Base-by-base conservation (phyloP, 2,888 invertebrate genomes). In the Poecilus cupreus region DNA sequence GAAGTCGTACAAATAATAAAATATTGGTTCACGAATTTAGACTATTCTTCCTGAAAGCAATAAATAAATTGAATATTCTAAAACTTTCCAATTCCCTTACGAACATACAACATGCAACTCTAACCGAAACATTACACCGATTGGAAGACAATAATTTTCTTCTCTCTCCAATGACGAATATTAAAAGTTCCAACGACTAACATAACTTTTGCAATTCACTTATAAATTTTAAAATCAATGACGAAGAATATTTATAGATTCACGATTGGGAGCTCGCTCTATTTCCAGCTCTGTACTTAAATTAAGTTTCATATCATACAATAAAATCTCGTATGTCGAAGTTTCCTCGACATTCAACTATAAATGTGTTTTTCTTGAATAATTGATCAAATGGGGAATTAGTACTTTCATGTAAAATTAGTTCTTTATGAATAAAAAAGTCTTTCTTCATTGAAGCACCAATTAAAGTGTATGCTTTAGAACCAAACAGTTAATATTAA, bases 161-260 rank as follows among this genome's bases (percentile, higher is more conserved):
- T 20, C 54, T 18, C 22, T 32, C 8, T 32, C 11, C 18, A 54
- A 54, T 54, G 54, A 54, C 54, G 10, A 22, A 54, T 54, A 54
- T 54, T 54, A 54, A 54, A 54, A 54, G 18, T 54, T 54, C 20
- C 18, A 54, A 11, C 54, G 4, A 54, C 54, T 54, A 54, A 11
- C 54, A 49, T 10, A 54, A 54, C 54, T 54, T 54, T 54, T 20
- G 54, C 54, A 54, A 54, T 54, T 54, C 54, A 54, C 54, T 54
- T 54, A 54, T 22, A 54, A 54, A 54, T 54, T 54, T 54, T 54
- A 22, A 54, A 54, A 54, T 54, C 54, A 54, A 54, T 54, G 54
- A 54, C 54, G 54, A 54, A 11, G 22, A 54, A 54, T 54, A 54
- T 54, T 22, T 54, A 54, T 54, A 54, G 54, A 54, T 20, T 22